phyloP scores from a whole-genome alignment of 2,888 invertebrate genomes.

The Fissipunctia ypsillon region DNA sequence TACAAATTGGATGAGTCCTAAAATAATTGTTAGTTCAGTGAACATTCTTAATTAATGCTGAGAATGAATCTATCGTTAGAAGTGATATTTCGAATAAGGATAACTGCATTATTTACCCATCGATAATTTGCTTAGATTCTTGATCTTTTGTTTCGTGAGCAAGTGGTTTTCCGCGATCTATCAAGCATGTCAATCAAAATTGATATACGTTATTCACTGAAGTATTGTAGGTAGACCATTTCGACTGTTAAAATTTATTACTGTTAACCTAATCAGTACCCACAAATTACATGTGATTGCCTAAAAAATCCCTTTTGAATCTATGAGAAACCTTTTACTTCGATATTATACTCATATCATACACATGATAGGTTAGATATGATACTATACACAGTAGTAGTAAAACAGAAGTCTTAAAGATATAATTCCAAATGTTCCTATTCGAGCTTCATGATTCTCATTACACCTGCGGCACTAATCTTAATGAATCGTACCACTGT shows the following conservation, averaged over 20 bases:
- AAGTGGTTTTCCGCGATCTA: neutral
- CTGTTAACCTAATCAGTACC: too few relatives aligned
- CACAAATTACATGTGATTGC: neutral
- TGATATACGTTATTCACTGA: neutral
- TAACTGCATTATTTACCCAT: neutral
- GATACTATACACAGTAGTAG: neutral
- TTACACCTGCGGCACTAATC: conserved; percentile 7
- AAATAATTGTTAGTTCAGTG: conserved; percentile 54
- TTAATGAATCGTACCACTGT: neutral
- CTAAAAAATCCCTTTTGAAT: neutral
- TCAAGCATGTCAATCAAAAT: neutral
- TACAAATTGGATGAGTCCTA: conserved; percentile 48
- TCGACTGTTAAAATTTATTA: neutral
- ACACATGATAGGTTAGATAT: neutral
- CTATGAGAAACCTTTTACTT: neutral
- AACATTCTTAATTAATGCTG: conserved; percentile 51
- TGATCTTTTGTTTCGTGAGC: neutral
- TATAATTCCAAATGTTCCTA: neutral
- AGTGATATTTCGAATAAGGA: neutral
- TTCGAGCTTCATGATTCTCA: conserved; percentile 1
- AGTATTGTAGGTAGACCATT: neutral
- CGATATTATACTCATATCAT: neutral
- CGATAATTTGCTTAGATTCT: neutral
- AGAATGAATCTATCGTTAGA: conserved; percentile 10
- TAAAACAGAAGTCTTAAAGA: conserved; percentile 1